Evolutionary conservation across 2,888 invertebrate genomes (phyloP), one percentile per base, ranked within the genome.

Genomic region (Drepanosiphum platanoidis): DNA sequence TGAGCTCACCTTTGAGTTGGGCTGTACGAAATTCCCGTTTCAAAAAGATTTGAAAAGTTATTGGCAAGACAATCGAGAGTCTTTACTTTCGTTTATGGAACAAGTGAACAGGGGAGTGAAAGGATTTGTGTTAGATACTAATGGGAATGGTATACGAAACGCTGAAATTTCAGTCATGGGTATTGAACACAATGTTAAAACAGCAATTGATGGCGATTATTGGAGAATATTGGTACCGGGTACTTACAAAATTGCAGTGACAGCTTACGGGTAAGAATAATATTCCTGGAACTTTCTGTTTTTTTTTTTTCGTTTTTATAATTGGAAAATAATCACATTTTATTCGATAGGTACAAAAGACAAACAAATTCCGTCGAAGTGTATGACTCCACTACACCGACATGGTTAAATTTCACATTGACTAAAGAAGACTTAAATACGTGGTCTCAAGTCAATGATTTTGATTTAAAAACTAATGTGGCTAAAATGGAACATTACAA

Each of bases 1-100:
- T 92, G 99, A 99, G 90, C 90, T 99, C 3, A 99, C 99, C 0
- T 90, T 99, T 11, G 99, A 99, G 90, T 91, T 99, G 87, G 97
- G 97, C 32, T 99, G 99, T 90, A 93, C 92, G 89, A 99, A 99
- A 91, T 99, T 93, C 89, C 99, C 99, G 0, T 90, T 91, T 9
- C 93, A 93, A 9, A 89, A 90, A 0, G 93, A 95, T 87, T 89
- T 99, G 83, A 92, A 94, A 0, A 90, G 91, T 1, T 96, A 94
- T 90, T 99, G 99, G 99, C 89, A 93, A 70, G 96, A 97, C 86
- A 98, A 99, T 90, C 93, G 92, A 87, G 96, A 95, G 87, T 92
- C 99, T 0, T 90, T 99, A 5, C 87, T 99, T 0, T 90, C 92
- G 64, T 98, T 93, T 88, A 95, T 99, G 88, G 96, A 97, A 90